Evolutionary conservation across 1,140 invertebrate species (phyloP).

Genomic region (Drosophila parvula): DNA sequence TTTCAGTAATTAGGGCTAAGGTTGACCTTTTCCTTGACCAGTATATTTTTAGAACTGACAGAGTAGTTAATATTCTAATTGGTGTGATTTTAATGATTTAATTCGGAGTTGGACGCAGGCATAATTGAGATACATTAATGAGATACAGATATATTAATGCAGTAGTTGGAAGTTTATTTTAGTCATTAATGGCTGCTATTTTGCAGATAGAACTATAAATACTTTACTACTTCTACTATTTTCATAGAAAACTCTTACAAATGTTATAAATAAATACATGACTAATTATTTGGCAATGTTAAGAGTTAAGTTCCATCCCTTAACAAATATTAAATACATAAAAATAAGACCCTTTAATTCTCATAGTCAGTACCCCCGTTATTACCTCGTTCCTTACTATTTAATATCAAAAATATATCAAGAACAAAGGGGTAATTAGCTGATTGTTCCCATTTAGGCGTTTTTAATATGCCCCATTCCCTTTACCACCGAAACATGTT

Average conservation of each 20-base stretch:
- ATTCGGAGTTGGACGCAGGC: background rate
- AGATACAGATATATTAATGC: background rate
- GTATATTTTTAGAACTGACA: background rate
- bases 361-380: background rate
- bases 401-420: background rate
- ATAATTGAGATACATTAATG: background rate
- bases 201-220: background rate
- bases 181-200: background rate
- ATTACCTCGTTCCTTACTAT: background rate
- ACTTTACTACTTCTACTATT: background rate
- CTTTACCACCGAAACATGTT: background rate
- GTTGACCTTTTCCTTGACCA: background rate
- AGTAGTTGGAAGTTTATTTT: background rate
- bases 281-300: background rate
- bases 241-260: background rate
- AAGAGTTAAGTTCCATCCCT: no score
- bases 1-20: no score
- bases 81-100: background rate
- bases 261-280: background rate
- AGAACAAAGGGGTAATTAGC: slow-evolving; percentile 19
- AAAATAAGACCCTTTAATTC: background rate
- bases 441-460: slow-evolving; percentile 12
- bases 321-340: background rate
- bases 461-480: background rate
- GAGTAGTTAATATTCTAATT: background rate